Base-by-base conservation (phyloP, 2,797 vertebrate genomes). In the Vespertilio murinus region DNA sequence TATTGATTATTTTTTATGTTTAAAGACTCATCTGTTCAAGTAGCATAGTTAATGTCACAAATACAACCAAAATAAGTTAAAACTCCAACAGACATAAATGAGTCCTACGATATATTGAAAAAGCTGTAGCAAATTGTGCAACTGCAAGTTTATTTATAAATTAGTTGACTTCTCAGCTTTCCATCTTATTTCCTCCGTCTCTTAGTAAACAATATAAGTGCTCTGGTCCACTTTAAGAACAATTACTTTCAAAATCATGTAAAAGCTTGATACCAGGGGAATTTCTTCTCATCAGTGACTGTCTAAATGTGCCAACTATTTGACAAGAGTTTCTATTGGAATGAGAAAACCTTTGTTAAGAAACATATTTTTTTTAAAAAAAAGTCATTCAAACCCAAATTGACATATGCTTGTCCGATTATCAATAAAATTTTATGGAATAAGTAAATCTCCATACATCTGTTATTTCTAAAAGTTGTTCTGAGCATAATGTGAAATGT, bases 1-100 rank as follows among this genome's bases (percentile, higher is more conserved):
- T 74, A 85, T 49, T 93, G 23, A 93, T 82, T 80, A 30, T 97
- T 93, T 89, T 97, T 94, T 86, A 73, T 88, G 77, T 71, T 94
- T 83, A 73, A 84, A 95, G 61, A 64, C 84, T 94, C 84, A 78
- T 93, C 91, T 90, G 65, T 78, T 89, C 78, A 84, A 59, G 25
- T 38, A 86, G 77, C 25, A n/a, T 93, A 90, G 77, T 95, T 84
- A 84, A 82, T 84, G 81, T 93, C 94, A 49, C 1, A 88, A 25
- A 64, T 40, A 80, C 35, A 86, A 35, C 30, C 1, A 14, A 84
- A 87, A 16, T 20, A 84, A 17, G 78, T 94, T 86, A 85, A 23
- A 85, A 78, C 30, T 83, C 59, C 64, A 74, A 33, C 30, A 1
- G 71, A 22, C 22, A 40, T 33, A 67, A 88, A 70, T 0, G 69